Percentiles rank a stretch among this genome's conserved stretches.
These are phyloP conservation scores for Melipona quadrifasciata DNA, from an alignment of 1,140 invertebrate genomes.

Conservation along the genomic window DNA sequence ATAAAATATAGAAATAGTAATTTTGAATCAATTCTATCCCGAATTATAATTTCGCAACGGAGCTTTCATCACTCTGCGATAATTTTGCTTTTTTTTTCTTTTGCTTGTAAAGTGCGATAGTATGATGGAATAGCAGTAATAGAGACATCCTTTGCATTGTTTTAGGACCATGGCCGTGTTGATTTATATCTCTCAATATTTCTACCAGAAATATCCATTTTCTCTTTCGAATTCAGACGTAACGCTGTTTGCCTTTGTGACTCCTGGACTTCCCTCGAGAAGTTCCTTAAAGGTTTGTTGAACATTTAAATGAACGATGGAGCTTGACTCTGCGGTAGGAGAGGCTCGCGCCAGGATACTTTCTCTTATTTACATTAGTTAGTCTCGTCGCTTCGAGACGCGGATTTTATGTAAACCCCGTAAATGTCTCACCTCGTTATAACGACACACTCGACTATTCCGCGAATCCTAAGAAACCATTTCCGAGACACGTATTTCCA, in stretches of 20 bases:
- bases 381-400: not conserved
- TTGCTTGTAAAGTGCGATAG: not conserved
- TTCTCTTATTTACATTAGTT: not conserved
- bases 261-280: not conserved
- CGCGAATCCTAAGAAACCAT: not conserved
- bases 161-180: not conserved
- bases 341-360: not conserved
- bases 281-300: not conserved
- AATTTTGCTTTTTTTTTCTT: not conserved
- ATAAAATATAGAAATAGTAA: not conserved
- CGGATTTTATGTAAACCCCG: not conserved
- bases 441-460: not conserved
- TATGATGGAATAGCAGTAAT: not conserved
- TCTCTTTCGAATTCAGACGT: not conserved
- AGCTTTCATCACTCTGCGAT: not conserved
- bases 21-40: not conserved
- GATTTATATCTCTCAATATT: not conserved
- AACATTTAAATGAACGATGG: not conserved
- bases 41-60: not conserved
- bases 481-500: no score
- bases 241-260: not conserved
- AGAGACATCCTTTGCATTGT: not conserved
- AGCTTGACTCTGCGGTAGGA: not conserved
- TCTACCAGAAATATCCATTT: not conserved
- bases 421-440: not conserved